A percentile compares a stretch with the other conserved stretches of the same genome.
phyloP scores from a whole-genome alignment of 2,797 vertebrate genomes.

The Ibycter americanus region DNA sequence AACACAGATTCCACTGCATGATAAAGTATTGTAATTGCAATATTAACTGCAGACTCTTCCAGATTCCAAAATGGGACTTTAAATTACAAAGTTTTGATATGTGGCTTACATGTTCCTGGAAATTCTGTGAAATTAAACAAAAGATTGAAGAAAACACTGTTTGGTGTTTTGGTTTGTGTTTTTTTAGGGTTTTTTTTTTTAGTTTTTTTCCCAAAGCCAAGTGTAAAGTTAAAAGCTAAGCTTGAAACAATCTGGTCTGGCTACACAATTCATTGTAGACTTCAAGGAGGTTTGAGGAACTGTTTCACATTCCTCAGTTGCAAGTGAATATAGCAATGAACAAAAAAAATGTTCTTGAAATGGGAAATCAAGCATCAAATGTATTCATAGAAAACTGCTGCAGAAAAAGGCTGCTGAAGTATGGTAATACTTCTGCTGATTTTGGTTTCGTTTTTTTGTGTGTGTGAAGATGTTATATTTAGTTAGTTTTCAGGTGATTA shows the following conservation, averaged over 20 bases:
- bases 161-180: background rate
- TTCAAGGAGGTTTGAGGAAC: slow-evolving; percentile 8
- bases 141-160: background rate
- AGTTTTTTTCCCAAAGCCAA: background rate
- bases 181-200: too few species aligned
- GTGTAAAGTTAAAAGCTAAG: background rate
- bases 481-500: background rate
- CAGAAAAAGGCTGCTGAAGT: background rate
- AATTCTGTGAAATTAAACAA: slow-evolving; percentile 14
- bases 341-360: background rate
- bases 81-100: background rate
- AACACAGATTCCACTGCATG: background rate
- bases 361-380: background rate
- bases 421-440: background rate
- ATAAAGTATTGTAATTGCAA: background rate
- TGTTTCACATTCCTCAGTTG: background rate
- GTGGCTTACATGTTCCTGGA: background rate
- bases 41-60: background rate
- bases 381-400: background rate
- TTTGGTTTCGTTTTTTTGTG: background rate
- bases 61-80: background rate
- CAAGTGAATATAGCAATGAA: slow-evolving; percentile 12
- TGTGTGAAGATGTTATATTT: background rate
- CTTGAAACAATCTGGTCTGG: background rate
- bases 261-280: background rate